Base-by-base conservation (phyloP, 2,797 vertebrate species). In the Acanthopagrus latus region DNA sequence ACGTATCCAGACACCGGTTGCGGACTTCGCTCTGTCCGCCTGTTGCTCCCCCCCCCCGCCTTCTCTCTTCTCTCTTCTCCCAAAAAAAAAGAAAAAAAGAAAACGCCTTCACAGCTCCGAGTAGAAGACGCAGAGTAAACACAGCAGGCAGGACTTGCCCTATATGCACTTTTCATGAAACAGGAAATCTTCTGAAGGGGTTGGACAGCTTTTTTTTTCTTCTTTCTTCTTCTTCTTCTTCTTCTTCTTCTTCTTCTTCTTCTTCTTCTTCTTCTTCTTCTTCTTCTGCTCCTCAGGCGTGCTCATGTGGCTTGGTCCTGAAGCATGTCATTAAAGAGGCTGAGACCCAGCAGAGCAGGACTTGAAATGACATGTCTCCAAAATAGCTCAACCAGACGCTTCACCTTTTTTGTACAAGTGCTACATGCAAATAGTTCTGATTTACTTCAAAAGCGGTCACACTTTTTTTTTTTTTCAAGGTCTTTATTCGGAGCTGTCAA, bases 141-240 rank as follows among this genome's bases (percentile, higher is more conserved):
- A 83, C 78, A 56, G 13, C 78, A 70, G 74, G 43, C 82, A 71
- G 79, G 81, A 78, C 74, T 87, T 67, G 78, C 85, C 70, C 82
- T 80, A 83, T 85, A 79, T 91, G 84, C 80, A 81, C 89, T 75
- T 80, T 88, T 89, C 85, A 74, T 88, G 76, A 90, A 93, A 91
- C 93, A 94, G 94, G 94, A 95, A 95, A 90, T 93, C 91, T 94
- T 92, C 89, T 52, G 88, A 93, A 93, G 91, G 93, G 93, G 94
- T 76, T 88, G 93, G 92, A 85, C 90, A 21, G 12, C 4, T 63
- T 79, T 76, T 83, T 66, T 66, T 60, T 41, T 4, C 33, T 38
- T 71, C 46, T 44, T 75, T 33, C 41, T 67, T 44, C 33, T 18
- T 12, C 27, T 38, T 20, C 27, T 71, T 48, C 48, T 75, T 29